Evolutionary conservation across 2,888 invertebrate genomes (phyloP), one percentile per base, ranked within the genome.

Genomic region (Thecocarcelia acutangulata): DNA sequence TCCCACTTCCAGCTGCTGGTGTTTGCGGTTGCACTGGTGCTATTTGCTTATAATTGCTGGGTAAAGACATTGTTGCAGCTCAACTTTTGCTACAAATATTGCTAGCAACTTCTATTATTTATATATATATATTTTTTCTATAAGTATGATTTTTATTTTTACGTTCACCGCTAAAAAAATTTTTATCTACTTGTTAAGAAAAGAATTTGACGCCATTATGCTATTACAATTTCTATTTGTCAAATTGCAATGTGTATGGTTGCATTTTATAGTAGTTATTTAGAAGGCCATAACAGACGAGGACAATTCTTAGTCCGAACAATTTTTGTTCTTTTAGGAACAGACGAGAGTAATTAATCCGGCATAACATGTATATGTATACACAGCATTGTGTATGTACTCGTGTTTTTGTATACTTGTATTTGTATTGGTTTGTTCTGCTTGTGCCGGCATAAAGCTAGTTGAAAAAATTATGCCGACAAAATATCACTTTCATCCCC

Each of bases 41-140:
- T 86, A 95, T 94, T 92, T 96, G 96, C 91, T 96, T 96, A 90
- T 96, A 97, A 90, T 95, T 96, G 86, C 93, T 93, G 77, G 96
- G 96, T 84, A 96, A 92, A 86, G 96, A 95, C 96, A 97, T 97
- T 17, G 24, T 37, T 77, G 12, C 54, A 24, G 17, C 17, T 44
- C 8, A 9, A 8, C 12, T 54, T 21, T 12, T 8, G 8, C 33
- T 8, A 33, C 1, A 17, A 19, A 17, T 2, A 54, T 11, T 5
- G n/a, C n/a, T 21, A 24, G 6, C n/a, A 46, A n/a, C 1, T 21
- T 15, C 19, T 9, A 48, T 2, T 6, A 46, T 33, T 3, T 9
- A 52, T 42, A 48, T 61, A n/a, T n/a, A n/a, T n/a, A n/a, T n/a
- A n/a, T 61, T 15, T n/a, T 28, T 12, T 59, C 2, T 37, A 19